These are phyloP conservation scores for Rhyacichthys aspro DNA, from an alignment of 2,797 vertebrate species.

Conservation along the genomic window DNA sequence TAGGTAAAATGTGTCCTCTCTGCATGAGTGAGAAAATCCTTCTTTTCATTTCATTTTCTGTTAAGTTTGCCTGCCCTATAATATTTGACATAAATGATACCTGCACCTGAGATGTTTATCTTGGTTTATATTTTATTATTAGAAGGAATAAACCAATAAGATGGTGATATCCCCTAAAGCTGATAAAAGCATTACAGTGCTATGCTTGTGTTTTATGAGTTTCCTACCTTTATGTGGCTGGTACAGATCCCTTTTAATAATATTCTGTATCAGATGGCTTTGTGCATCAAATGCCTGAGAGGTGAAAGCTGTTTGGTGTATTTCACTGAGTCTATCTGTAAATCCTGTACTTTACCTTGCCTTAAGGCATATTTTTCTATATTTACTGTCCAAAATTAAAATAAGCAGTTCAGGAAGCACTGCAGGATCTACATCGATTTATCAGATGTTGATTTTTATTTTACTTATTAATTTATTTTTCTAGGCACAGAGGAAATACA, in stretches of 20 bases:
- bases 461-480: too few relatives aligned
- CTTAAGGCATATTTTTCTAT: not conserved
- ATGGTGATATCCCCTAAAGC: constrained; percentile 12
- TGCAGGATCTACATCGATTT: not conserved
- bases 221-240: not conserved
- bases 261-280: constrained; percentile 33
- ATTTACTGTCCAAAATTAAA: not conserved
- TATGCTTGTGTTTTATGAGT: constrained; percentile 15
- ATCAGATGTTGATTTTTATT: too few relatives aligned
- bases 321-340: too few relatives aligned
- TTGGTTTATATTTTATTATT: not conserved
- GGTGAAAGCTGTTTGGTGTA: not conserved
- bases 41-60: not conserved
- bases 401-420: not conserved
- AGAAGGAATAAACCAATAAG: not conserved
- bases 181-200: not conserved
- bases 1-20: not conserved
- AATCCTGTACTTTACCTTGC: not conserved
- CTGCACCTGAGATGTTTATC: not conserved
- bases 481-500: too few relatives aligned
- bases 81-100: constrained; percentile 6
- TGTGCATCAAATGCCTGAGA: constrained; percentile 10
- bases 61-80: constrained; percentile 3
- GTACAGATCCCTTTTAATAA: constrained; percentile 30
- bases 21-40: not conserved